Base-by-base conservation (phyloP, 2,797 vertebrate genomes). In the Lacerta agilis region DNA sequence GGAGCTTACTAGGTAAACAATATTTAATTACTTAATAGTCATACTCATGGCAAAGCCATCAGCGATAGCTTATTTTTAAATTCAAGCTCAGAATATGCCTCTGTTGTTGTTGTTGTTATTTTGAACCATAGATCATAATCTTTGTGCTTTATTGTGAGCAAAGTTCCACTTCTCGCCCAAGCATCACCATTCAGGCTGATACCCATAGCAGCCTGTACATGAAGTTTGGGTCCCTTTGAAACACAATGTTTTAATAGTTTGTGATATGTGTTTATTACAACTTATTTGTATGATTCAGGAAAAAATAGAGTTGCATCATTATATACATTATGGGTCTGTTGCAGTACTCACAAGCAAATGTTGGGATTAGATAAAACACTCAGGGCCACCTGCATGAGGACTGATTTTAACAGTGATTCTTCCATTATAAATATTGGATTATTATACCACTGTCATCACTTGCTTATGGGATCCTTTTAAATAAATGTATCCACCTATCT, bases 401-500 rank as follows among this genome's bases (percentile, higher is more conserved):
- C 72, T 55, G 49, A 86, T 77, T 80, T 81, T 80, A 77, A 20
- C 5, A 61, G 88, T 91, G 45, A 69, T 89, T 9, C n/a, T 79
- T 72, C 11, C 69, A 38, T 41, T 20, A 0, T 2, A 38, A 75
- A 25, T 9, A 11, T 8, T 1, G 38, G 69, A 85, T 0, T 86
- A 0, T 8, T 86, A 67, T 49, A 29, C 0, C 5, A 86, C 5
- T 3, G 5, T 58, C 23, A 80, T 76, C 0, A 45, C 85, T 73
- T 71, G 3, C 33, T 86, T 94, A 88, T 85, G 18, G 82, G 15
- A 33, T 13, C 86, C 17, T 77, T 84, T 66, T 61, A 88, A 90
- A 86, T 45, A 85, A 83, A 87, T 86, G 81, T 0, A n/a, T 41
- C 0, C 27, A 79, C 85, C 10, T 85, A 11, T 85, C 23, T 8